Evolutionary conservation across 2,797 vertebrate genomes (phyloP), one percentile per base, ranked within the genome.

Genomic region (Acipenser transmontanus): DNA sequence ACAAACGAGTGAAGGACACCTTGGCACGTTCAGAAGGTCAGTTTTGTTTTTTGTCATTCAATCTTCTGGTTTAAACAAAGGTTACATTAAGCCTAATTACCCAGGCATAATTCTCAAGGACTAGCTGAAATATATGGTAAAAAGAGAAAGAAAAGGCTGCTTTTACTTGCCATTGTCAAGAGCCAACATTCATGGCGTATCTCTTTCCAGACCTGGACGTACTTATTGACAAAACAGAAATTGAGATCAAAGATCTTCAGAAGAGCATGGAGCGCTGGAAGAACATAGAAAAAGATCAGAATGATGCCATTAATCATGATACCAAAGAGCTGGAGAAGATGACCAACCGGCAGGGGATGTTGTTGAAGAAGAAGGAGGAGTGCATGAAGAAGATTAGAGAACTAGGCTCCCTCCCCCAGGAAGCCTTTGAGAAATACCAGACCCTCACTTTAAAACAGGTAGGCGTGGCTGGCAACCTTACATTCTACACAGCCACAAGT

Each of bases 341-440:
- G 97, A 99, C 97, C 56, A 99, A 99, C 82, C 85, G 97, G 49
- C 97, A 99, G 82, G 96, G 97, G 77, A 99, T 99, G 97, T 86
- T 99, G 8, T 86, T 99, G 47, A 99, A 99, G 84, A 99, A 99
- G 85, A 99, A 99, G 70, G 97, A 99, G 72, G 97, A 99, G 75
- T 99, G 96, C 82, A 99, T 99, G 97, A 99, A 99, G 82, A 99
- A 99, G 88, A 99, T 99, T 72, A 75, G 97, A 52, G 97, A 99
- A 83, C 82, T 99, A 62, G 97, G 96, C 59, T 99, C 97, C 0
- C 90, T 99, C 78, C 97, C 97, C 0, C 97, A 98, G 76, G 97
- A 99, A 77, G 97, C 97, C 9, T 99, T 99, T 76, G 97, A 99
- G 87, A 99, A 99, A 80, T 99, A 99, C 81, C 97, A 99, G 81